Percentiles rank a stretch among this genome's conserved stretches.
Conservation (phyloP, 2,888 invertebrate species). For the Dolichopus griseipennis region DNA sequence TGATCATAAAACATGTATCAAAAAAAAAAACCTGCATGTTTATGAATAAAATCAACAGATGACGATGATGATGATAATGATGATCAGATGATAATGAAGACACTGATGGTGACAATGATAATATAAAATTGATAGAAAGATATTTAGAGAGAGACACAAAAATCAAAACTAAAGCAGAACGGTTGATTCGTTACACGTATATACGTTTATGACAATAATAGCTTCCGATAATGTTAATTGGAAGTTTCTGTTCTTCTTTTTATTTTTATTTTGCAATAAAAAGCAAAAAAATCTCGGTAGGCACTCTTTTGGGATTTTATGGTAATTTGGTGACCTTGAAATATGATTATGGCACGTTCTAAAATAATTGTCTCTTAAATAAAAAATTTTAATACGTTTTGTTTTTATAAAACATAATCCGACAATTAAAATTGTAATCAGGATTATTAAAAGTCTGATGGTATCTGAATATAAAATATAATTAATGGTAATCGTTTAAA, state of each 20-base stretch:
- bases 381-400: no score
- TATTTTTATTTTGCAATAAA: neutral
- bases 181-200: neutral
- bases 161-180: neutral
- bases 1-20: neutral
- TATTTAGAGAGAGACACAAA: neutral
- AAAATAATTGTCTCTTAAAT: neutral
- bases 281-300: neutral
- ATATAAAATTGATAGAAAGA: neutral
- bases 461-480: no score
- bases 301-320: neutral
- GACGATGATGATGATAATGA: neutral
- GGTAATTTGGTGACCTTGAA: neutral
- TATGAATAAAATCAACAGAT: neutral
- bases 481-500: no score
- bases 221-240: neutral
- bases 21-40: neutral
- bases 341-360: neutral
- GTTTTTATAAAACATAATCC: no score
- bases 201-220: neutral
- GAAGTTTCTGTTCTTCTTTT: neutral
- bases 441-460: no score
- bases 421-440: no score
- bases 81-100: no score
- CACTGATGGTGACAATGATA: neutral